Conservation (phyloP, 2,113 vertebrate species). For the Microtus montanus region DNA sequence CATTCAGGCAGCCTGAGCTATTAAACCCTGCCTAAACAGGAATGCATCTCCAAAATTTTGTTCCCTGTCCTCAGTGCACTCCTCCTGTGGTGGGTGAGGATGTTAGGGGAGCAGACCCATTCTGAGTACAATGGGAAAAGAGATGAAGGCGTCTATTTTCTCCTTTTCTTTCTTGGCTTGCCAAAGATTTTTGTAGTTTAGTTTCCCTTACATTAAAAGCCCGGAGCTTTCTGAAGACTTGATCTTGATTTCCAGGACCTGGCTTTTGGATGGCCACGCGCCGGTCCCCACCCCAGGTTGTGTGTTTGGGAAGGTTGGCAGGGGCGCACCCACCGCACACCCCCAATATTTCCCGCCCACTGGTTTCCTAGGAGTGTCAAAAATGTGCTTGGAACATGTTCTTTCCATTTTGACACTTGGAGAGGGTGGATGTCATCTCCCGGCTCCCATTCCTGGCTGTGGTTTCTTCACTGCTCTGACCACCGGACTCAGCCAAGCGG, state of each 20-base stretch:
- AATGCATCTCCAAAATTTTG: too few species aligned
- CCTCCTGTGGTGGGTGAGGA: too few species aligned
- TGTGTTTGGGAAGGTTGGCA: neutral
- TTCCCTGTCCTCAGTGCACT: neutral
- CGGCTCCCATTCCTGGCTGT: neutral
- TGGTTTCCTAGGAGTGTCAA: neutral
- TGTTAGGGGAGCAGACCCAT: neutral
- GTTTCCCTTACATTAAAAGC: slow-evolving; percentile 51
- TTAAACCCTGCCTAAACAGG: neutral
- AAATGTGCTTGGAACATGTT: neutral
- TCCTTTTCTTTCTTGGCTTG: slow-evolving; percentile 59
- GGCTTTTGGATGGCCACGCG: neutral
- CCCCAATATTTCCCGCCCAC: neutral
- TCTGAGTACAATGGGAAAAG: slow-evolving; percentile 27
- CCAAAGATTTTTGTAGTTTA: slow-evolving; percentile 53
- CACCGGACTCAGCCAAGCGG: neutral
- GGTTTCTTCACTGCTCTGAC: neutral
- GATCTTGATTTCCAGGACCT: neutral
- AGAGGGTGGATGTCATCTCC: neutral
- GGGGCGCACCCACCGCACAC: neutral
- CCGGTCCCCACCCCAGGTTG: neutral
- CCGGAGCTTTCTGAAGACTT: neutral
- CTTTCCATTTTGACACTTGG: neutral
- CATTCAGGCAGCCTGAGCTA: accelerated
- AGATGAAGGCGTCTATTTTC: neutral